Evolutionary conservation across 2,797 vertebrate genomes (phyloP).

Genomic region (Synaphobranchus kaupii): DNA sequence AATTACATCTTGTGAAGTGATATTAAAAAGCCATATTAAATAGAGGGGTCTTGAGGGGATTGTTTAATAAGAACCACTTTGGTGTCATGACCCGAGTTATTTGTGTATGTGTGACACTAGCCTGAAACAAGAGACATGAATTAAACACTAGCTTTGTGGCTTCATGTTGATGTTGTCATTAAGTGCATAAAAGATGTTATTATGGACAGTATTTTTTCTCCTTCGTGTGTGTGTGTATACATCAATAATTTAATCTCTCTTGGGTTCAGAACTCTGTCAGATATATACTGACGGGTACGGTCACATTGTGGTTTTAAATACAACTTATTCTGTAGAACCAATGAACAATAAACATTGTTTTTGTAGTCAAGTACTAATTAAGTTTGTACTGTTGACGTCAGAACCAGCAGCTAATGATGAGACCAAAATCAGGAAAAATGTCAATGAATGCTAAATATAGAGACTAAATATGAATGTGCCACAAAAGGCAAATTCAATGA

Average conservation of each 20-base stretch:
- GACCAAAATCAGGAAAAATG: neutral
- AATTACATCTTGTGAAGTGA: conserved; percentile 53
- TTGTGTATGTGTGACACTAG: conserved; percentile 65
- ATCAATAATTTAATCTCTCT: neutral
- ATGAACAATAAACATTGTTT: neutral
- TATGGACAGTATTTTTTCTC: neutral
- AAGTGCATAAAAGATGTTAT: neutral
- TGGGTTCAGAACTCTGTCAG: neutral
- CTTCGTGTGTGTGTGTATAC: neutral
- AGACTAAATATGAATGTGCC: conserved; percentile 18
- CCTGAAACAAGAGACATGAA: conserved; percentile 56
- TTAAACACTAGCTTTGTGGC: conserved; percentile 42
- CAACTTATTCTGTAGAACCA: neutral
- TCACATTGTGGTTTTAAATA: neutral
- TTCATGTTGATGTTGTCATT: conserved; percentile 1
- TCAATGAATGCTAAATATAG: conserved; percentile 12
- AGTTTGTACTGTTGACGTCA: neutral
- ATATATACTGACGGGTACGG: neutral
- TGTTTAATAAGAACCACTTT: conserved; percentile 56
- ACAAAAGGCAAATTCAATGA: neutral
- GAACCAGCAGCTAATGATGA: neutral
- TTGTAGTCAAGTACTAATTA: neutral
- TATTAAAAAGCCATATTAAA: conserved; percentile 65
- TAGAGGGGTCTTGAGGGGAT: conserved; percentile 49
- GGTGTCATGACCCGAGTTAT: conserved; percentile 61